Base-by-base conservation (phyloP, 2,113 vertebrate species). In the Nematolebias whitei region DNA sequence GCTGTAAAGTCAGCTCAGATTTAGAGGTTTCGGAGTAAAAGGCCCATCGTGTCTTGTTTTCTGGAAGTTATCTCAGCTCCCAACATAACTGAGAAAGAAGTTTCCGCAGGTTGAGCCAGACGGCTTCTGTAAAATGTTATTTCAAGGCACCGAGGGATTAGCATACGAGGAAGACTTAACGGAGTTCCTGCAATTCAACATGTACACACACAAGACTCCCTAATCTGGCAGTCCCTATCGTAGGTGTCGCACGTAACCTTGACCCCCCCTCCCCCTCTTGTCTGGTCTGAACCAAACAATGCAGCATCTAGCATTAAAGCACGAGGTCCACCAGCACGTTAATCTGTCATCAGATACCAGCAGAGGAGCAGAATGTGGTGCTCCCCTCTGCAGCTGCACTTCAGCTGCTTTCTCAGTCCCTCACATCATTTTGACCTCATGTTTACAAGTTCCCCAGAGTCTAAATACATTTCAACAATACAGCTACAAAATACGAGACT, bases 141-240 rank as follows among this genome's bases (percentile, higher is more conserved):
- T 90, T 90, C 65, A 22, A 88, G 85, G 63, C 74, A 43, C 53
- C 1, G 20, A 35, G 60, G 83, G 87, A 90, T 92, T 85, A 90
- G 32, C 1, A 77, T 78, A 72, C 61, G 65, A 24, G 26, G 67
- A 76, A 56, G 76, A 85, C 76, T 91, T 87, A 89, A 70, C n/a
- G 11, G 69, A 79, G 68, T 86, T 84, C 85, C 68, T 53, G 78
- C 74, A 56, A 76, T 68, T 84, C 71, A 59, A 54, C 67, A 38
- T 53, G 60, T 53, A 76, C 64, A 75, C 67, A 76, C 67, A 75
- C 67, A 80, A 80, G 76, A 67, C 56, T 35, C 57, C 22, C 44
- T 89, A 89, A 90, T 87, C 83, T 77, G 23, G 52, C 32, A 12
- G 49, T 59, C 43, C 73, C 62, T 51, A 59, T 51, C 40, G n/a